phyloP scores from a whole-genome alignment of 2,888 invertebrate species.

The Dusona sp. region DNA sequence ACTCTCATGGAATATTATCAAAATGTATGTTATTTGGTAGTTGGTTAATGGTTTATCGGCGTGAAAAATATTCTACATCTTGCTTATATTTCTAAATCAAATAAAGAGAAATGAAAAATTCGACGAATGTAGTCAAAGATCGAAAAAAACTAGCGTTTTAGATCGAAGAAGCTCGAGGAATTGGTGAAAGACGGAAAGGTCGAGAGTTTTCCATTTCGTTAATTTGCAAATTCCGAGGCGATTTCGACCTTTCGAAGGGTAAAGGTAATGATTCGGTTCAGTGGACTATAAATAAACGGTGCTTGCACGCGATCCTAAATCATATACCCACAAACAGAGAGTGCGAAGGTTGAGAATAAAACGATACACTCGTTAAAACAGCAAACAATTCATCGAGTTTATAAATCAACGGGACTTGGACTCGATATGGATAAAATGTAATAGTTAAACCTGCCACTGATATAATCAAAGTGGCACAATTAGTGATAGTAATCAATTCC shows the following conservation, averaged over 20 bases:
- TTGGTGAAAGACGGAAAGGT: slow-evolving; percentile 16
- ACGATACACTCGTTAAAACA: neutral
- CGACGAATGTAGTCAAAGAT: neutral
- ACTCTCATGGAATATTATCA: neutral
- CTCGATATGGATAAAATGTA: neutral
- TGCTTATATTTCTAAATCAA: neutral
- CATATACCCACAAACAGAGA: neutral
- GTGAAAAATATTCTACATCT: too few species aligned
- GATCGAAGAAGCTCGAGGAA: neutral
- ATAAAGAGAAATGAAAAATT: neutral
- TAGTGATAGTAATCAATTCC: slow-evolving; percentile 32
- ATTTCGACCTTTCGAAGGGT: slow-evolving; percentile 34
- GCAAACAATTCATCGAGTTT: neutral
- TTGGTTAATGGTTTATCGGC: neutral
- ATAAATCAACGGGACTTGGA: neutral
- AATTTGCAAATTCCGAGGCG: slow-evolving; percentile 11
- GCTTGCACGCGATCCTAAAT: slow-evolving; percentile 22
- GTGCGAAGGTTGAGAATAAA: neutral
- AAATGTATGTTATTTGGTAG: too few species aligned
- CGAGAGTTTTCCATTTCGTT: neutral
- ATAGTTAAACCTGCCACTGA: neutral
- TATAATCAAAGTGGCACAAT: slow-evolving; percentile 39
- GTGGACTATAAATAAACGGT: slow-evolving; percentile 27
- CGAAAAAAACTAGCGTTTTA: neutral
- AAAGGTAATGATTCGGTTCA: slow-evolving; percentile 3